These are phyloP conservation scores for Lampris megalopsis DNA, from an alignment of 2,113 vertebrate species.

Conservation along the genomic window DNA sequence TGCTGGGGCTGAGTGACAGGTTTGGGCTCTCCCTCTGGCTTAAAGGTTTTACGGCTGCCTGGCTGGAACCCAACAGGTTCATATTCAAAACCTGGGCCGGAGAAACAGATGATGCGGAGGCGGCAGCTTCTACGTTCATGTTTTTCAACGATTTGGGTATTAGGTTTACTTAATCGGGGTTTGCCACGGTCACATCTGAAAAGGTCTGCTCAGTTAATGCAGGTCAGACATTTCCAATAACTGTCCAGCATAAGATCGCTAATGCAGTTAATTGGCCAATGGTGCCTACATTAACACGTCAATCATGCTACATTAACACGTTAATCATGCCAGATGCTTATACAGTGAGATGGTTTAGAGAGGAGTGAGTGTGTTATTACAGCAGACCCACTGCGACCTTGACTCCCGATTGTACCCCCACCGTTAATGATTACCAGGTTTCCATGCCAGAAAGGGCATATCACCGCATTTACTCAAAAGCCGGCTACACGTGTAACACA, in stretches of 20 bases:
- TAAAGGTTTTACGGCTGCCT: conserved; percentile 32
- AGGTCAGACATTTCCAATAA: neutral
- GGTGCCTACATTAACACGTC: conserved; percentile 19
- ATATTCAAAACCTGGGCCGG: conserved; percentile 67
- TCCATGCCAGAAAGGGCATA: conserved; percentile 37
- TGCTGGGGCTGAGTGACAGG: conserved; percentile 43
- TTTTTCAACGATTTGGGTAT: conserved; percentile 45
- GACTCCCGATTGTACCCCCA: conserved; percentile 56
- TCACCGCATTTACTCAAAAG: conserved; percentile 14
- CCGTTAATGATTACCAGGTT: conserved; percentile 76
- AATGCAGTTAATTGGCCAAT: neutral
- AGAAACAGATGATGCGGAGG: conserved; percentile 60
- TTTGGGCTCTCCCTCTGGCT: conserved; percentile 19
- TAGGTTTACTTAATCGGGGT: conserved; percentile 3
- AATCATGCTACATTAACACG: conserved; percentile 11
- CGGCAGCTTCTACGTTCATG: conserved; percentile 38
- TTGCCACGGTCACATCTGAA: conserved; percentile 5
- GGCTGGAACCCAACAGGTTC: conserved; percentile 56
- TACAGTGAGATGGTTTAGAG: conserved; percentile 2
- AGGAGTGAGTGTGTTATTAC: conserved; percentile 29
- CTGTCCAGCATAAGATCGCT: conserved; percentile 11
- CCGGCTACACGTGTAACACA: conserved; percentile 7
- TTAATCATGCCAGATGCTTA: conserved; percentile 18
- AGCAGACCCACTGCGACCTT: conserved; percentile 58
- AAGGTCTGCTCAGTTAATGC: neutral